A percentile compares a stretch with the other conserved stretches of the same genome.
These are phyloP conservation scores for Meandrusa payeni DNA, from an alignment of 2,888 invertebrate genomes.

Conservation along the genomic window DNA sequence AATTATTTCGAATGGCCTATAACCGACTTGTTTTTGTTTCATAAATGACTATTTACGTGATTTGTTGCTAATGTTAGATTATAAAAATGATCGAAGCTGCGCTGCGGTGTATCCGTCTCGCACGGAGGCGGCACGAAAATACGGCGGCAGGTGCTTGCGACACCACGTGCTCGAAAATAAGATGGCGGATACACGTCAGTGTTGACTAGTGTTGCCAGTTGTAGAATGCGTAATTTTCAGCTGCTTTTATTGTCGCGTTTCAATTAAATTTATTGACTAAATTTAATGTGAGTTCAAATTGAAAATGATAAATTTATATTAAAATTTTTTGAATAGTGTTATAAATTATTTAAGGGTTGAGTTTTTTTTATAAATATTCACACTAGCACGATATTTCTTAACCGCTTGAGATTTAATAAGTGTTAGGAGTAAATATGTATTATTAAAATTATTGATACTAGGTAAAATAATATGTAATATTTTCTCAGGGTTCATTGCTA, in stretches of 20 bases:
- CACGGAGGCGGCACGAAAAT: conserved; percentile 49
- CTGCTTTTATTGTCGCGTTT: conserved; percentile 36
- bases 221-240: conserved; percentile 51
- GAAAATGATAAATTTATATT: neutral
- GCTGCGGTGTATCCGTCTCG: conserved; percentile 59
- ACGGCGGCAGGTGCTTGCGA: conserved; percentile 50
- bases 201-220: conserved; percentile 50
- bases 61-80: conserved; percentile 66
- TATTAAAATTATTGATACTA: no score
- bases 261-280: conserved; percentile 11
- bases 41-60: conserved; percentile 66
- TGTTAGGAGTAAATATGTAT: no score
- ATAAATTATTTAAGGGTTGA: no score
- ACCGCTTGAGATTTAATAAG: no score
- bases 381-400: no score
- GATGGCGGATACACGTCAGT: conserved; percentile 56
- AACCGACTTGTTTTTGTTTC: conserved; percentile 75
- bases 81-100: conserved; percentile 64
- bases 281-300: neutral
- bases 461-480: no score
- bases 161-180: conserved; percentile 52
- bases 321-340: no score
- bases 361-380: no score
- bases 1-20: conserved; percentile 71
- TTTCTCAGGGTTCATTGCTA: no score